Evolutionary conservation across 23 tunicate species (phyloP).

Genomic region (Phallusia fumigata): DNA sequence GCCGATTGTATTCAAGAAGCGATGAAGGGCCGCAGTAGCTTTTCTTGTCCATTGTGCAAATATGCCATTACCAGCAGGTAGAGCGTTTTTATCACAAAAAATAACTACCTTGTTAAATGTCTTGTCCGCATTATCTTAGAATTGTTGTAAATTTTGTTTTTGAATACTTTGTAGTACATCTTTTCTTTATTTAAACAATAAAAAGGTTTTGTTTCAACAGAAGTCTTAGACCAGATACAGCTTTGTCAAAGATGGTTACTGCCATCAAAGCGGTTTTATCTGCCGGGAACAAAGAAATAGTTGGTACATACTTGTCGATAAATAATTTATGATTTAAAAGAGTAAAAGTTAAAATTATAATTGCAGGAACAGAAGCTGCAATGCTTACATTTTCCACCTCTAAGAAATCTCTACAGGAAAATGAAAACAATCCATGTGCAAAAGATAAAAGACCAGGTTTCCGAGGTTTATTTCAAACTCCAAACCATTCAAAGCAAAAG

Average conservation of each 20-base stretch:
- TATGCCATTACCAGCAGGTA: neutral
- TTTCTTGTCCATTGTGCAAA: conserved; percentile 6
- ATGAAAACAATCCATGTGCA: neutral
- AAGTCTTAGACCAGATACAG: neutral
- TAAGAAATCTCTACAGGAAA: neutral
- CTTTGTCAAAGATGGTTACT: neutral
- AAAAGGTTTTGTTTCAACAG: neutral
- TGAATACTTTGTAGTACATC: no score
- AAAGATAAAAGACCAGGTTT: neutral
- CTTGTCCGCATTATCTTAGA: no score
- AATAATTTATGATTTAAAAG: neutral
- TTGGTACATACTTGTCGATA: neutral
- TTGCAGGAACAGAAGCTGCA: neutral
- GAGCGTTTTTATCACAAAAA: no score
- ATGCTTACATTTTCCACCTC: neutral
- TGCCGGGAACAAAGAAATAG: neutral
- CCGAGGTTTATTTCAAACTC: neutral
- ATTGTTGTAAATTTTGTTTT: no score
- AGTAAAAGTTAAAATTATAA: no score
- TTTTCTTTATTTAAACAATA: no score
- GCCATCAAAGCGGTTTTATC: neutral
- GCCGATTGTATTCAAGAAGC: neutral
- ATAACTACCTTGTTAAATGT: no score
- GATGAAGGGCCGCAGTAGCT: neutral
- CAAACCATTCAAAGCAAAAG: neutral